These are phyloP conservation scores for Heliothis peltigera DNA, from an alignment of 2,888 invertebrate species.

Conservation along the genomic window DNA sequence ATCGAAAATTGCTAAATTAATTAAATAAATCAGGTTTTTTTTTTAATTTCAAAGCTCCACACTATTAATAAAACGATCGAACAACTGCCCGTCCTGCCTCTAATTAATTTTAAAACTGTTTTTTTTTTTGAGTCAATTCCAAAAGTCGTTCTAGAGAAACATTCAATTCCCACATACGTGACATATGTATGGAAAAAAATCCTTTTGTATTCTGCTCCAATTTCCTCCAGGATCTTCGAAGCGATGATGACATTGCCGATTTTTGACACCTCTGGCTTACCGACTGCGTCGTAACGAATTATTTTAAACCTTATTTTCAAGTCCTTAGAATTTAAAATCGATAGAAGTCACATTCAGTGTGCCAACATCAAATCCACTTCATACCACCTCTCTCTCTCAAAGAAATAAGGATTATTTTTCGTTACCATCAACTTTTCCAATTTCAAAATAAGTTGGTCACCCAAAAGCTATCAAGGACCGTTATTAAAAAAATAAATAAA, in stretches of 20 bases:
- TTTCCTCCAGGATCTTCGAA: conserved; percentile 69
- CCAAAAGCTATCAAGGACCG: conserved; percentile 66
- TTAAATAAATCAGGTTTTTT: conserved; percentile 47
- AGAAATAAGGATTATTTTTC: conserved; percentile 38
- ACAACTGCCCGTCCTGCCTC: conserved; percentile 49
- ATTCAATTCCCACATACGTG: conserved; percentile 61
- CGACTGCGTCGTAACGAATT: background rate
- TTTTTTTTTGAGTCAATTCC: conserved; percentile 43
- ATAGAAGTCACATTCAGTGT: background rate
- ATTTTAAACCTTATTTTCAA: background rate
- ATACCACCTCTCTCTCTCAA: fast-evolving
- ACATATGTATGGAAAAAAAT: conserved; percentile 58
- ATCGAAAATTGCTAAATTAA: conserved; percentile 41
- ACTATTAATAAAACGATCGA: conserved; percentile 50
- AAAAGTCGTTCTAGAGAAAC: conserved; percentile 60
- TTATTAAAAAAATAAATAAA: conserved; percentile 75
- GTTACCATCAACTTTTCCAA: background rate
- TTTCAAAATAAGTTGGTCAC: conserved; percentile 44
- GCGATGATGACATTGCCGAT: conserved; percentile 79
- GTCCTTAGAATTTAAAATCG: background rate
- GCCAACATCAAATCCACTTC: fast-evolving
- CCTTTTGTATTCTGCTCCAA: conserved; percentile 69
- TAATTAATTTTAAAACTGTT: conserved; percentile 53
- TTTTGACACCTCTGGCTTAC: conserved; percentile 58
- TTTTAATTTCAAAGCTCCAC: conserved; percentile 37